Evolutionary conservation across 2,797 vertebrate genomes (phyloP).

Genomic region (Rhinichthys osculus): DNA sequence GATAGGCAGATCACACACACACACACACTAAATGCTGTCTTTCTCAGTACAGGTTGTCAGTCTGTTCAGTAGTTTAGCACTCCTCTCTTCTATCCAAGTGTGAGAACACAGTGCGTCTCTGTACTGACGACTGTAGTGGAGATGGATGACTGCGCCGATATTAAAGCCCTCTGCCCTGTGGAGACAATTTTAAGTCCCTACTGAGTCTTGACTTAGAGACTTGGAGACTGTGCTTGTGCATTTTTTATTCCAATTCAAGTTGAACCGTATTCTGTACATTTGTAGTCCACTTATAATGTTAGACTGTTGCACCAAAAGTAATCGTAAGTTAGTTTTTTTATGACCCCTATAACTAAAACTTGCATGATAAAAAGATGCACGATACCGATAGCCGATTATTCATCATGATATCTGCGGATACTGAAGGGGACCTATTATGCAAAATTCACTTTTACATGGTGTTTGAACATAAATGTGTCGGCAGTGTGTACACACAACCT

Average conservation of each 20-base stretch:
- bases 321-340: not conserved
- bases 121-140: conserved; percentile 14
- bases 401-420: not conserved
- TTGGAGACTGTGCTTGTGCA: conserved; percentile 7
- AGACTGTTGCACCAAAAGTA: not conserved
- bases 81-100: conserved; percentile 26
- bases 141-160: conserved; percentile 44
- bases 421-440: too few relatives aligned
- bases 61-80: conserved; percentile 45
- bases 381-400: too few relatives aligned
- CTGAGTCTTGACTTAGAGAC: conserved; percentile 5
- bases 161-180: conserved; percentile 32
- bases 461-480: too few relatives aligned
- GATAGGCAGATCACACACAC: conserved; percentile 12
- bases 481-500: too few relatives aligned
- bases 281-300: not conserved
- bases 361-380: too few relatives aligned
- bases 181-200: conserved; percentile 23
- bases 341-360: not conserved
- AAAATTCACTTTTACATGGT: too few relatives aligned
- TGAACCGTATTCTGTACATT: not conserved
- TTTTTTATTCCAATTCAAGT: conserved; percentile 1
- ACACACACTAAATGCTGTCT: not conserved
- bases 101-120: conserved; percentile 16
- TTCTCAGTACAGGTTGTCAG: conserved; percentile 18